Evolutionary conservation across 2,888 invertebrate species (phyloP).

Genomic region (Troides aeacus): DNA sequence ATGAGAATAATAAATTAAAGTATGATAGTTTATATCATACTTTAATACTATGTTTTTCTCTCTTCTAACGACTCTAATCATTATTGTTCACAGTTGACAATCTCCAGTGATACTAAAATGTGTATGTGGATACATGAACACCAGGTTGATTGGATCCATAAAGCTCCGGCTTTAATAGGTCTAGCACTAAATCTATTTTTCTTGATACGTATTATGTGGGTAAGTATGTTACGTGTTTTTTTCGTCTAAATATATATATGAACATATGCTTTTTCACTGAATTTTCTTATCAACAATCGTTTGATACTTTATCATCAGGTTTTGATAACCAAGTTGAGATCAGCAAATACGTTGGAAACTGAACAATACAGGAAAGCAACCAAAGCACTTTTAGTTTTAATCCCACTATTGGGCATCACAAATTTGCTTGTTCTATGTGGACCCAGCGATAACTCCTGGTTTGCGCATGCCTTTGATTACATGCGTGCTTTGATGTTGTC

Average conservation of each 20-base stretch:
- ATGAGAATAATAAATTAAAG: background rate
- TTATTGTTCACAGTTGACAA: slow-evolving; percentile 47
- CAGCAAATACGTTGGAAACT: slow-evolving; percentile 93
- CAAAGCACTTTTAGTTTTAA: slow-evolving; percentile 93
- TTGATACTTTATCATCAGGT: slow-evolving; percentile 80
- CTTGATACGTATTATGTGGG: slow-evolving; percentile 93
- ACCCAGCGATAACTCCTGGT: slow-evolving; percentile 87
- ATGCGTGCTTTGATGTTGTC: slow-evolving; percentile 90
- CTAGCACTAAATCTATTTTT: slow-evolving; percentile 91
- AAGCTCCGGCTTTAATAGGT: slow-evolving; percentile 90
- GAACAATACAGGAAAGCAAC: slow-evolving; percentile 94
- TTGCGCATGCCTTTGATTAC: slow-evolving; percentile 88
- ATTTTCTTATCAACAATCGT: too few relatives aligned
- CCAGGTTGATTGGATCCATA: slow-evolving; percentile 92
- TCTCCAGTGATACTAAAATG: slow-evolving; percentile 73
- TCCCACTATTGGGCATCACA: slow-evolving; percentile 95
- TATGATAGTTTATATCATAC: background rate
- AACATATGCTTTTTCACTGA: too few relatives aligned
- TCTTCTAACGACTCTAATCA: background rate
- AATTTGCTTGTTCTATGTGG: slow-evolving; percentile 92
- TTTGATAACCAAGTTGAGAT: slow-evolving; percentile 94
- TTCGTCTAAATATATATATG: too few relatives aligned
- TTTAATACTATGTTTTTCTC: background rate
- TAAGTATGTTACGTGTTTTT: slow-evolving; percentile 65
- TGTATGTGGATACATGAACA: slow-evolving; percentile 91